These are phyloP conservation scores for Laothoe populi DNA, from an alignment of 2,888 invertebrate species.

Conservation along the genomic window DNA sequence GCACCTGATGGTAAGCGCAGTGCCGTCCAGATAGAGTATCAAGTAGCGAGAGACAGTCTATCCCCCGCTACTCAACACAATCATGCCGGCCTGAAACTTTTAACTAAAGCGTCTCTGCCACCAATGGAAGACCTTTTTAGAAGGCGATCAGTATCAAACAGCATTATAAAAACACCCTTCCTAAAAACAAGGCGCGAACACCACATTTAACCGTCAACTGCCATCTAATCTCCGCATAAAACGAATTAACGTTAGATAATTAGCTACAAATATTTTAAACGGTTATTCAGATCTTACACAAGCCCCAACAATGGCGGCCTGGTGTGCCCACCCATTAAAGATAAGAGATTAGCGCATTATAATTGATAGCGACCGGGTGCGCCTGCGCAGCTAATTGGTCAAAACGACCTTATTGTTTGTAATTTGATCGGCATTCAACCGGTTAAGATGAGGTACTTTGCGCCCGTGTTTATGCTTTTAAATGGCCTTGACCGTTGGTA, in stretches of 20 bases:
- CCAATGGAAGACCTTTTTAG: too few species aligned
- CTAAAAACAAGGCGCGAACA: not conserved
- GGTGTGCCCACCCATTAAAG: conserved; percentile 24
- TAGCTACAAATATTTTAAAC: conserved; percentile 23
- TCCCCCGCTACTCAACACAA: too few species aligned
- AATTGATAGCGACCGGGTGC: conserved; percentile 41
- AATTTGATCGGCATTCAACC: conserved; percentile 27
- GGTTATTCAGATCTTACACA: conserved; percentile 6
- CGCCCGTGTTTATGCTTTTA: not conserved
- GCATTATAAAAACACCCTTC: not conserved
- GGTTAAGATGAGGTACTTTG: conserved; percentile 11
- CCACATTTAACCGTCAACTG: not conserved
- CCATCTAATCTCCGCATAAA: conserved; percentile 8
- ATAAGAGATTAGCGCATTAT: conserved; percentile 36
- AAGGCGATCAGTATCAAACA: too few species aligned
- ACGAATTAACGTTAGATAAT: conserved; percentile 12
- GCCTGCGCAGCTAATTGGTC: conserved; percentile 39
- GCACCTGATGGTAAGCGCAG: too few species aligned
- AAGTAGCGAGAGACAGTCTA: too few species aligned
- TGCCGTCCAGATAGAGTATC: too few species aligned
- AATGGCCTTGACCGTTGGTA: conserved; percentile 13
- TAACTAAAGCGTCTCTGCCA: too few species aligned
- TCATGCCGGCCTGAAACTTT: too few species aligned
- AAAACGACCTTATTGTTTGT: conserved; percentile 31
- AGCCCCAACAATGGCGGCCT: conserved; percentile 2